Conservation (phyloP, 2,888 invertebrate genomes). For the Steromphala cineraria region DNA sequence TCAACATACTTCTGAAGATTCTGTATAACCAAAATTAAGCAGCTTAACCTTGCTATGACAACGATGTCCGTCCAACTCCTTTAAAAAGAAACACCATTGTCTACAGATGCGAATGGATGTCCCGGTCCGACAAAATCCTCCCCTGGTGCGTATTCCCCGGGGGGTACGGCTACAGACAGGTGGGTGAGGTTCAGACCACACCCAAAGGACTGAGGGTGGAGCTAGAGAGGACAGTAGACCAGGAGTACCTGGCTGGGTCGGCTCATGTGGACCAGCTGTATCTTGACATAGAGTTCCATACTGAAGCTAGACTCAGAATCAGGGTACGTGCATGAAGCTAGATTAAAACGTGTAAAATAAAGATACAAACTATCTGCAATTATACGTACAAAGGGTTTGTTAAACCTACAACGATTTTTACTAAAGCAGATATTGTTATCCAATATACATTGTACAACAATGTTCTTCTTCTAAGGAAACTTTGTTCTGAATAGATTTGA, state of each 20-base stretch:
- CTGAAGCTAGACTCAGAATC: conserved; percentile 41
- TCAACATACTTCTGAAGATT: too few relatives aligned
- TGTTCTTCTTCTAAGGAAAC: too few relatives aligned
- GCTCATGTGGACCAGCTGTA: conserved; percentile 18
- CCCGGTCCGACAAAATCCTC: background rate
- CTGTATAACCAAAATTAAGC: too few relatives aligned
- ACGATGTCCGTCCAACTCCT: background rate
- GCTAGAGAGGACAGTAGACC: conserved; percentile 26
- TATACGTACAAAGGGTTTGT: too few relatives aligned
- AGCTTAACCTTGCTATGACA: too few relatives aligned
- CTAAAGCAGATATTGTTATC: too few relatives aligned
- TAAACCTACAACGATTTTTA: too few relatives aligned
- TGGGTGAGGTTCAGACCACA: conserved; percentile 9
- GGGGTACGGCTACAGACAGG: conserved; percentile 29
- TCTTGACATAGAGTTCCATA: conserved; percentile 45
- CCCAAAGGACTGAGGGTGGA: conserved; percentile 26
- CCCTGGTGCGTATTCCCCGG: conserved; percentile 33
- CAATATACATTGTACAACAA: too few relatives aligned
- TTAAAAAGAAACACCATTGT: too few relatives aligned
- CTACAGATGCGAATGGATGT: conserved; percentile 33
- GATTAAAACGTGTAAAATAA: too few relatives aligned
- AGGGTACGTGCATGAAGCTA: conserved; percentile 31
- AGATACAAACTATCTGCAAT: too few relatives aligned
- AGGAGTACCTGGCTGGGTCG: conserved; percentile 29
- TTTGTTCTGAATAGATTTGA: too few relatives aligned